Percentiles rank a stretch among this genome's conserved stretches.
Conservation (phyloP, 2,888 invertebrate species). For the Drosophila gaucha region DNA sequence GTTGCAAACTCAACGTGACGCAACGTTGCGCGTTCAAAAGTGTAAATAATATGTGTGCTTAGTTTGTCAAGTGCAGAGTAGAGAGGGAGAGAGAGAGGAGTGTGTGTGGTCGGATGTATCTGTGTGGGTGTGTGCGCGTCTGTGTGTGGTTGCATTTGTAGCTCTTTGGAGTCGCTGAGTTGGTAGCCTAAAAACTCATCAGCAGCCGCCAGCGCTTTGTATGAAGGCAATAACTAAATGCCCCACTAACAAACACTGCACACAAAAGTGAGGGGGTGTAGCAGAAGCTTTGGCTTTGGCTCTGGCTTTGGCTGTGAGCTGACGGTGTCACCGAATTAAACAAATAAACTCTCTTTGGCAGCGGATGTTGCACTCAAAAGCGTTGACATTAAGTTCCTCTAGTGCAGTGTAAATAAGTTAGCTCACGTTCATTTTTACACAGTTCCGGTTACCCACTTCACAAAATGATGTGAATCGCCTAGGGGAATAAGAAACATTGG, state of each 20-base stretch:
- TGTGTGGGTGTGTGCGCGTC: conserved; percentile 14
- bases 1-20: conserved; percentile 57
- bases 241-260: conserved; percentile 20
- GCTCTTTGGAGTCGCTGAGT: conserved; percentile 22
- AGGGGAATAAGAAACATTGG: not conserved
- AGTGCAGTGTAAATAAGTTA: conserved; percentile 56
- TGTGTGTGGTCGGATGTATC: conserved; percentile 4
- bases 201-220: conserved; percentile 18
- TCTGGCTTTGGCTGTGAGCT: not conserved
- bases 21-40: conserved; percentile 78
- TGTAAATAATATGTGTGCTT: conserved; percentile 77
- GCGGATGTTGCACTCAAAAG: conserved; percentile 53
- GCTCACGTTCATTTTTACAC: conserved; percentile 1
- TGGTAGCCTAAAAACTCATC: conserved; percentile 40
- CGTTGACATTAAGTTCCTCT: conserved; percentile 46
- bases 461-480: not conserved
- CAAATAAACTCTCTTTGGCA: conserved; percentile 33
- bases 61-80: conserved; percentile 45
- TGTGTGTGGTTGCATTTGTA: conserved; percentile 31
- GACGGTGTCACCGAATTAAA: conserved; percentile 47
- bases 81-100: conserved; percentile 5
- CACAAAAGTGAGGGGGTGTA: conserved; percentile 5
- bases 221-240: conserved; percentile 55
- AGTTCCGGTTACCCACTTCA: not conserved
- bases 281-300: not conserved